These are phyloP conservation scores for Protophormia terraenovae DNA, from an alignment of 2,888 invertebrate genomes.

Conservation along the genomic window DNA sequence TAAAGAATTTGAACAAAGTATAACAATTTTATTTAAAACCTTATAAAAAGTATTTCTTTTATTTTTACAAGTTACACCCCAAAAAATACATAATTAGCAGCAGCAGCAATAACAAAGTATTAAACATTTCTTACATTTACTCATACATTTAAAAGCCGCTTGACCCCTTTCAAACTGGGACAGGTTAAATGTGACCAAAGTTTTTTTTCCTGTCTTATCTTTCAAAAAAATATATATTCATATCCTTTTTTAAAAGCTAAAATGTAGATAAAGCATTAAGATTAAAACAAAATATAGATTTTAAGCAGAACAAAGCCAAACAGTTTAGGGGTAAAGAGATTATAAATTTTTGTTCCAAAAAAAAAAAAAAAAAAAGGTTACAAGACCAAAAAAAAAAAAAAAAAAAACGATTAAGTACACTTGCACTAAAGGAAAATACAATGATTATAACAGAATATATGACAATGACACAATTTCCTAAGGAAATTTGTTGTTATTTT, in stretches of 20 bases:
- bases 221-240: not conserved
- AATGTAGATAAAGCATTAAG: slow-evolving; percentile 7
- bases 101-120: too few relatives aligned
- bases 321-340: slow-evolving; percentile 29
- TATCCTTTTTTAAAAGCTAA: not conserved
- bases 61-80: not conserved
- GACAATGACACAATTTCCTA: slow-evolving; percentile 67
- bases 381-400: not conserved
- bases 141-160: slow-evolving; percentile 45
- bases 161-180: slow-evolving; percentile 54
- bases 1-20: too few relatives aligned
- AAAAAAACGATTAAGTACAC: slow-evolving; percentile 21
- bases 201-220: not conserved
- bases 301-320: not conserved
- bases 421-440: too few relatives aligned
- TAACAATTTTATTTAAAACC: too few relatives aligned
- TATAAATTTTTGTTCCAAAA: not conserved
- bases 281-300: slow-evolving; percentile 26
- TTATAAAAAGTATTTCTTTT: too few relatives aligned
- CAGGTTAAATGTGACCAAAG: slow-evolving; percentile 32
- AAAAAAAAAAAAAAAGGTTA: not conserved
- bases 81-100: too few relatives aligned
- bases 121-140: too few relatives aligned
- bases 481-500: slow-evolving; percentile 24
- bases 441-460: too few relatives aligned